Evolutionary conservation across 2,113 vertebrate genomes (phyloP).

Genomic region (Chionomys nivalis): DNA sequence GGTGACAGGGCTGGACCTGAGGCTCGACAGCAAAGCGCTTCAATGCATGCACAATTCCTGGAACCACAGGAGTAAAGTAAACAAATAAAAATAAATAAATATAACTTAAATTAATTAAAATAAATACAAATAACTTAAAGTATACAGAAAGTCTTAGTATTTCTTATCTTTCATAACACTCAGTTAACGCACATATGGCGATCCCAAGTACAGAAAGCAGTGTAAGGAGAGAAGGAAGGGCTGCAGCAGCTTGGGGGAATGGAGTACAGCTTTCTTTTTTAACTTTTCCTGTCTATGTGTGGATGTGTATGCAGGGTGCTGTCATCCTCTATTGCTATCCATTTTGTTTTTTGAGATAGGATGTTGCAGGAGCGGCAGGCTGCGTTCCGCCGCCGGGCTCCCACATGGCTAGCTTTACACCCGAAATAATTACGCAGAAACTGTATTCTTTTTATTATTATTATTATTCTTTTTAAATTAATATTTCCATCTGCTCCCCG

Average conservation of each 20-base stretch:
- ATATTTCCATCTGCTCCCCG: too few relatives aligned
- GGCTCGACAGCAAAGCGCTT: not conserved
- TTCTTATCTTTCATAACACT: conserved; percentile 15
- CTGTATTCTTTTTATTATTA: too few relatives aligned
- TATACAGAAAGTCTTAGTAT: not conserved
- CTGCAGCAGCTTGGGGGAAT: not conserved
- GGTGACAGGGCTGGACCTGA: not conserved
- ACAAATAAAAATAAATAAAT: not conserved
- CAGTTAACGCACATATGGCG: conserved; percentile 8
- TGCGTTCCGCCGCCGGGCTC: too few relatives aligned
- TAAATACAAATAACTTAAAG: not conserved
- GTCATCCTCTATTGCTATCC: not conserved
- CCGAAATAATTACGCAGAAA: too few relatives aligned
- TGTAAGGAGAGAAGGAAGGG: not conserved
- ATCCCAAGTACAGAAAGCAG: not conserved
- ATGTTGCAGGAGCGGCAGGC: too few relatives aligned
- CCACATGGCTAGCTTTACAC: too few relatives aligned
- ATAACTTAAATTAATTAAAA: not conserved
- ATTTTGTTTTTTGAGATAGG: not conserved
- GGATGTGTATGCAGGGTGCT: not conserved
- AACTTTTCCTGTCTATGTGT: not conserved
- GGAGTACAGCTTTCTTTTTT: too few relatives aligned
- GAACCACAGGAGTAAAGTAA: not conserved
- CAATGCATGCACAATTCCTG: not conserved
- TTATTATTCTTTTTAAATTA: too few relatives aligned